Base-by-base conservation (phyloP, 2,888 invertebrate genomes). In the Phaedon cochleariae region DNA sequence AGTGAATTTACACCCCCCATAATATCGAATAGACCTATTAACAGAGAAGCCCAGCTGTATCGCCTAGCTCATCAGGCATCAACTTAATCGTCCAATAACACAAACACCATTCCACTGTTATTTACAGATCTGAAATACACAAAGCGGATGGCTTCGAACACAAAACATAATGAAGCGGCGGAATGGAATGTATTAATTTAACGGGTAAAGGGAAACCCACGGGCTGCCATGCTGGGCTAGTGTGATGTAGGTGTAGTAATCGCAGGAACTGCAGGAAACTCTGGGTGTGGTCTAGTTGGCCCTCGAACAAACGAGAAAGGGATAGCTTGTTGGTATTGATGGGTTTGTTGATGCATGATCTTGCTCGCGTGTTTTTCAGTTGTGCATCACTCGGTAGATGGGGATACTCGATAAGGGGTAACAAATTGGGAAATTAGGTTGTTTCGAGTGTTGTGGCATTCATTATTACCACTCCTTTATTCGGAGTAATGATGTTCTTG, bases 101-200 rank as follows among this genome's bases (percentile, higher is more conserved):
- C 34, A 9, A 34, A 34, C 34, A 26, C 26, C 26, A 12, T 34
- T 34, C 12, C 12, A 10, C 10, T 10, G 34, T 34, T 34, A 34
- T 34, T 34, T 34, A 34, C 34, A 34, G 9, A 12, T 12, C 6
- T 34, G 10, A 34, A 34, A 12, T 34, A 34, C 34, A 34, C 34
- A 10, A 12, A 7, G 34, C 12, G 34, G 34, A 34, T 34, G 12
- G 34, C 34, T 34, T 10, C 64, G 60, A 69, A 67, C 63, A 65
- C 31, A 58, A 37, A 61, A 68, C 67, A 72, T 69, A 73, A 73
- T 71, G 66, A 69, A 73, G 70, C 70, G 61, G 73, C 67, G 68
- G 63, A 73, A 70, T 67, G 60, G 69, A 69, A 73, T 68, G 71
- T 71, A 71, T 70, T 70, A 71, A 73, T 73, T 70, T 62, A 58